These are phyloP conservation scores for Anagrus nilaparvatae DNA, from an alignment of 1,140 invertebrate genomes.

Conservation along the genomic window DNA sequence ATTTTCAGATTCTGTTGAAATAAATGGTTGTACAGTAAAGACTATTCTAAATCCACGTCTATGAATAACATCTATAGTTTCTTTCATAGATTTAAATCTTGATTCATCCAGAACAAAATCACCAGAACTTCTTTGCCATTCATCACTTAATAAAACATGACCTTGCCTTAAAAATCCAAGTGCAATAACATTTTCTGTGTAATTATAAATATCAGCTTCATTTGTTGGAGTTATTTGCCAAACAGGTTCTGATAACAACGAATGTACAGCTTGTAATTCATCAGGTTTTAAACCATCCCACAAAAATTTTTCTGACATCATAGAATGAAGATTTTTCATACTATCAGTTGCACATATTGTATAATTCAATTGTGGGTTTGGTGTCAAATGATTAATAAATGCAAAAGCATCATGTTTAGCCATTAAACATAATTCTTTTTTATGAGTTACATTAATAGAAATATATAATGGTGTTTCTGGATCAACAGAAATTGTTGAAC, in stretches of 20 bases:
- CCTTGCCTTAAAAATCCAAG: constrained; percentile 65
- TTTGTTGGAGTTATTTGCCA: constrained; percentile 70
- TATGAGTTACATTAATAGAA: constrained; percentile 49
- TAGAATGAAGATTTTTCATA: constrained; percentile 63
- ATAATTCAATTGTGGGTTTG: constrained; percentile 63
- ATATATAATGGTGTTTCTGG: constrained; percentile 69
- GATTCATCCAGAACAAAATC: constrained; percentile 63
- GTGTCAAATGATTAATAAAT: constrained; percentile 56
- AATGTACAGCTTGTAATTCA: constrained; percentile 61
- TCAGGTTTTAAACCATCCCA: constrained; percentile 72
- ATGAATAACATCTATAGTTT: constrained; percentile 71
- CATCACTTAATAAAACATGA: constrained; percentile 72
- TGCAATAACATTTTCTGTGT: constrained; percentile 69
- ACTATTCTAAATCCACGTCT: constrained; percentile 75
- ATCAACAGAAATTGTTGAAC: constrained; percentile 67
- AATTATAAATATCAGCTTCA: constrained; percentile 64
- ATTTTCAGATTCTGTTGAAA: constrained; percentile 72
- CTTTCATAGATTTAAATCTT: constrained; percentile 63
- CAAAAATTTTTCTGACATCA: constrained; percentile 60
- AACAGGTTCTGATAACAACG: constrained; percentile 67
- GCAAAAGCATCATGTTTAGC: constrained; percentile 68
- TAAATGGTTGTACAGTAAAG: constrained; percentile 75
- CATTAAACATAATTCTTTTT: constrained; percentile 60
- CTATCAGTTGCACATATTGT: constrained; percentile 74
- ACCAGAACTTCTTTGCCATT: constrained; percentile 73